These are phyloP conservation scores for Poecilia picta DNA, from an alignment of 2,797 vertebrate genomes.

Conservation along the genomic window DNA sequence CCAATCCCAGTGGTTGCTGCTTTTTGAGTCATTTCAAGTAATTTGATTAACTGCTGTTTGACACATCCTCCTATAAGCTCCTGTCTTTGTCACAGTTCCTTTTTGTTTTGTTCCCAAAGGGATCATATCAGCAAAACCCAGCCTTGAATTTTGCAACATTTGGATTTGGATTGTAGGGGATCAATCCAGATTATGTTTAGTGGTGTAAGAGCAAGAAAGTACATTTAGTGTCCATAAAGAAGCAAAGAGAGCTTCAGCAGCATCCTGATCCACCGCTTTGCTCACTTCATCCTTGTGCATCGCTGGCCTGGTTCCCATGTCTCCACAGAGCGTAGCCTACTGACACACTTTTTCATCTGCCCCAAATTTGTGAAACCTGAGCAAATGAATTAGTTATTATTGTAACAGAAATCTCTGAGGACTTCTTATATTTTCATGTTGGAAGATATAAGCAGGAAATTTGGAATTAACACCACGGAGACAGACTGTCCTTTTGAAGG, in stretches of 20 bases:
- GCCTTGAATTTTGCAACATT: slow-evolving; percentile 25
- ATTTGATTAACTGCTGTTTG: slow-evolving; percentile 53
- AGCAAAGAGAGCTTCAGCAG: slow-evolving; percentile 13
- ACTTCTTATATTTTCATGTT: slow-evolving; percentile 17
- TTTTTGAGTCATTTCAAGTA: slow-evolving; percentile 33
- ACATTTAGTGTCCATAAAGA: slow-evolving; percentile 20
- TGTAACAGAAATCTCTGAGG: slow-evolving; percentile 8
- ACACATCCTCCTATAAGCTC: slow-evolving; percentile 49
- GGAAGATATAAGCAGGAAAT: background rate
- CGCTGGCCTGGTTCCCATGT: slow-evolving; percentile 61
- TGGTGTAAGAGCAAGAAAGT: background rate
- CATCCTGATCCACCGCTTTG: slow-evolving; percentile 6
- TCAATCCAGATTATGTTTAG: slow-evolving; percentile 51
- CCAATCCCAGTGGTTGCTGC: slow-evolving; percentile 42
- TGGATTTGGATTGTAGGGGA: slow-evolving; percentile 37
- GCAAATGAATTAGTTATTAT: slow-evolving; percentile 36
- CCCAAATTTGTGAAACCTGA: slow-evolving; percentile 40
- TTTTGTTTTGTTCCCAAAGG: slow-evolving; percentile 44
- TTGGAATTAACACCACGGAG: slow-evolving; percentile 5
- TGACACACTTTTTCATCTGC: slow-evolving; percentile 76
- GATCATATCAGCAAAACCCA: slow-evolving; percentile 59
- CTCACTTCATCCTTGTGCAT: slow-evolving; percentile 40
- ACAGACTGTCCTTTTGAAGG: slow-evolving; percentile 14
- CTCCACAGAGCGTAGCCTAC: slow-evolving; percentile 69
- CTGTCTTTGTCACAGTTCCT: slow-evolving; percentile 50